phyloP scores from a whole-genome alignment of 2,797 vertebrate species.

The Acipenser oxyrinchus region DNA sequence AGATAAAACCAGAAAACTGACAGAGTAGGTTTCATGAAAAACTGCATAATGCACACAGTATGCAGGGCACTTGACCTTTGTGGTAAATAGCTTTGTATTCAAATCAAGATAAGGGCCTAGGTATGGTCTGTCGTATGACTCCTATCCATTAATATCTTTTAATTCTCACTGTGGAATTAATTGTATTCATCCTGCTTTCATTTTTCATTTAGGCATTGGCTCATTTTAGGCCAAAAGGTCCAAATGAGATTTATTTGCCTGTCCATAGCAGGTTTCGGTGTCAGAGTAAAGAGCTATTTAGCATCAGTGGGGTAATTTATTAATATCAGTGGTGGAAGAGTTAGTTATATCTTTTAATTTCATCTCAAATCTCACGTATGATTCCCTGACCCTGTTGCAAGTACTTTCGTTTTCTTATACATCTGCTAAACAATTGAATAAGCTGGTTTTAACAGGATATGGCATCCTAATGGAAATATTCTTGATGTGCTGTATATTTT shows the following conservation, averaged over 20 bases:
- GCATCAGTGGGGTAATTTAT: no score
- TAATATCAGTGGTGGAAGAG: no score
- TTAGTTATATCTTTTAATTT: no score
- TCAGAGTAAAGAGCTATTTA: not conserved
- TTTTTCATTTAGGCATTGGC: not conserved
- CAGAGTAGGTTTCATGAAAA: conserved; percentile 38
- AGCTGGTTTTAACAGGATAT: no score
- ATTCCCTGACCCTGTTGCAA: no score
- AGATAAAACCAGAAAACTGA: conserved; percentile 49
- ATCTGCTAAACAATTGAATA: no score
- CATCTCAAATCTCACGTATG: no score
- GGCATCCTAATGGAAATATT: no score
- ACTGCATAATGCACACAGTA: conserved; percentile 23
- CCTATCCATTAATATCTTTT: conserved; percentile 21
- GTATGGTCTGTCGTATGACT: conserved; percentile 43
- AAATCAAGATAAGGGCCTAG: conserved; percentile 15
- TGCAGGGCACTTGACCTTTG: conserved; percentile 49
- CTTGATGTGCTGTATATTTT: no score
- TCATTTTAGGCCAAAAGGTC: not conserved
- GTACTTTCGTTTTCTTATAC: no score
- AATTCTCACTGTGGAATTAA: not conserved
- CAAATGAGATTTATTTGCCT: not conserved
- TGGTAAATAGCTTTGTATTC: conserved; percentile 36
- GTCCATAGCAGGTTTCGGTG: not conserved
- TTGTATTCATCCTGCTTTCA: conserved; percentile 2